Percentiles rank a stretch among this genome's conserved stretches.
phyloP scores from a whole-genome alignment of 2,113 vertebrate genomes.

The Sceloporus tristichus region DNA sequence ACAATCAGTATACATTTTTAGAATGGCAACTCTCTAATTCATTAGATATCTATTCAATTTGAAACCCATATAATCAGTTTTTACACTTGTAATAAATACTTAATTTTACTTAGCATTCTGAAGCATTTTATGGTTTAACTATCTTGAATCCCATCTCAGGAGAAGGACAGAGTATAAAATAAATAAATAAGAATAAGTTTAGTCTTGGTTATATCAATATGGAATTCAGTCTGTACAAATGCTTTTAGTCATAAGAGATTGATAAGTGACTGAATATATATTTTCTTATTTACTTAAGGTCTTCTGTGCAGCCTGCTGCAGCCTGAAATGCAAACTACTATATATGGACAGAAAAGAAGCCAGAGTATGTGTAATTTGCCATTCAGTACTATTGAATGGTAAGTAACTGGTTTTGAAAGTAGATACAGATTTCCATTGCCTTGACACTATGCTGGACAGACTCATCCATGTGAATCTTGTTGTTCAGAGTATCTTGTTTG shows the following conservation, averaged over 20 bases:
- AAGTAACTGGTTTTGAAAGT: conserved; percentile 70
- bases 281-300: conserved; percentile 82
- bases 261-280: neutral
- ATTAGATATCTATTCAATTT: neutral
- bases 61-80: conserved; percentile 2
- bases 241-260: neutral
- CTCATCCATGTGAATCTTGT: conserved; percentile 18
- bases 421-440: neutral
- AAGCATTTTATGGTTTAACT: neutral
- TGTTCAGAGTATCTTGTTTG: neutral
- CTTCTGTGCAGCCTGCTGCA: conserved; percentile 95
- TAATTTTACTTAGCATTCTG: neutral
- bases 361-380: conserved; percentile 95
- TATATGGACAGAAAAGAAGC: conserved; percentile 98
- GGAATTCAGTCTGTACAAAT: neutral
- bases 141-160: no score
- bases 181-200: conserved; percentile 1
- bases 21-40: neutral
- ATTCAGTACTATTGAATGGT: conserved; percentile 92
- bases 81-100: neutral
- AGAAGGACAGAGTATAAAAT: no score
- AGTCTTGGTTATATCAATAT: neutral
- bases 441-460: conserved; percentile 24
- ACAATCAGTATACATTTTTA: neutral
- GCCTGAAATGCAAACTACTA: conserved; percentile 90